Conservation (phyloP, 1,140 invertebrate genomes). For the Zaprionus taronus region DNA sequence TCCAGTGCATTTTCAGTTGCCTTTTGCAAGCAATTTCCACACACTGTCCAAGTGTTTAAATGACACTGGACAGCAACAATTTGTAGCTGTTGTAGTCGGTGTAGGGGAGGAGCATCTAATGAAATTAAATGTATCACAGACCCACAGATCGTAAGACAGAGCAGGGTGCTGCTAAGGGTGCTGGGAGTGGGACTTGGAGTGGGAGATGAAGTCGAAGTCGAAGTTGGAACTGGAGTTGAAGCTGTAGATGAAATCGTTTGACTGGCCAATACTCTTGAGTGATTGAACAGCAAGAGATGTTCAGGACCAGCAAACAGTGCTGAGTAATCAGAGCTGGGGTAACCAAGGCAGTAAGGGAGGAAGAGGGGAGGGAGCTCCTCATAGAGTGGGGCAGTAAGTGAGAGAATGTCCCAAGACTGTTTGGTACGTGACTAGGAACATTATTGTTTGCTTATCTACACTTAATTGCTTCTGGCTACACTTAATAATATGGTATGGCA, state of each 20-base stretch:
- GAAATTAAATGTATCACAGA: slow-evolving; percentile 69
- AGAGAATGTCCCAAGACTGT: slow-evolving; percentile 67
- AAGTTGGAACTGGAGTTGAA: neutral
- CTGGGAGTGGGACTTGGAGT: neutral
- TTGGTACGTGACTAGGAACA: slow-evolving; percentile 81
- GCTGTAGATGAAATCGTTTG: slow-evolving; percentile 17
- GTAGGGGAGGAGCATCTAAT: slow-evolving; percentile 37
- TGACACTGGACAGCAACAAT: slow-evolving; percentile 14
- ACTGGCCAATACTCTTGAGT: slow-evolving; percentile 64
- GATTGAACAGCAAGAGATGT: slow-evolving; percentile 52
- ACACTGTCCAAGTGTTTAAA: slow-evolving; percentile 1
- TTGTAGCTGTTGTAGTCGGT: slow-evolving; percentile 11
- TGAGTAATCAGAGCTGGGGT: slow-evolving; percentile 12
- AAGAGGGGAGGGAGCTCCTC: neutral
- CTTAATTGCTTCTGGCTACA: slow-evolving; percentile 84
- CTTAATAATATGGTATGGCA: slow-evolving; percentile 78
- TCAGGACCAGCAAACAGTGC: slow-evolving; percentile 16
- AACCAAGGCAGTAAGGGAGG: neutral
- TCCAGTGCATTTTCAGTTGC: neutral
- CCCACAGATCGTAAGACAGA: slow-evolving; percentile 28
- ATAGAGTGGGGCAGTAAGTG: slow-evolving; percentile 32
- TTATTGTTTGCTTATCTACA: slow-evolving; percentile 84
- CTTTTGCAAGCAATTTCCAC: neutral
- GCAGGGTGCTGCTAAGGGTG: neutral
- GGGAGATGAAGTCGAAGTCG: neutral